These are phyloP conservation scores for Oxyteleia sp. DNA, from an alignment of 2,888 invertebrate species.

Conservation along the genomic window DNA sequence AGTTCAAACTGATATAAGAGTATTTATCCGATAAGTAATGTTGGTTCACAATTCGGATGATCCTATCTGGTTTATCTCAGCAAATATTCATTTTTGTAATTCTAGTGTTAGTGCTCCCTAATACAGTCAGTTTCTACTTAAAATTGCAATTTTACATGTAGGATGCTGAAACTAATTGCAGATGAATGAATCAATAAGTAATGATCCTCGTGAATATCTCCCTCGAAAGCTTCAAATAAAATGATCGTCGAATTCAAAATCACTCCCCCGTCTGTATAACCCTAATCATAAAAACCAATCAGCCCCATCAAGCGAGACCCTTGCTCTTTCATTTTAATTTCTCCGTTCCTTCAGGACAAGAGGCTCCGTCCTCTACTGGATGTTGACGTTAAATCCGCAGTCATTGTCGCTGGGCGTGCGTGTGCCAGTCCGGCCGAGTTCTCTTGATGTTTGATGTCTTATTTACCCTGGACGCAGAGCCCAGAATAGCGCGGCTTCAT, in stretches of 20 bases:
- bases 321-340: conserved; percentile 10
- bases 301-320: conserved; percentile 2
- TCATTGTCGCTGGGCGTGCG: conserved; percentile 61
- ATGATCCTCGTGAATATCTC: background rate
- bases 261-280: conserved; percentile 3
- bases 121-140: too few species aligned
- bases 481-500: conserved; percentile 71
- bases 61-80: too few species aligned
- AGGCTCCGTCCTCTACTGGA: conserved; percentile 41
- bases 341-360: conserved; percentile 17
- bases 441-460: conserved; percentile 85
- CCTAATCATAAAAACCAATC: conserved; percentile 4
- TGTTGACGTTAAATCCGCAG: conserved; percentile 73
- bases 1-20: too few species aligned
- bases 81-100: too few species aligned
- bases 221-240: background rate
- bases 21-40: too few species aligned
- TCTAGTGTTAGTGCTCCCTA: too few species aligned
- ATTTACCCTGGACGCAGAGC: conserved; percentile 79
- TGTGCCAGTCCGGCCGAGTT: conserved; percentile 73
- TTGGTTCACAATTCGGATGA: too few species aligned
- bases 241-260: background rate
- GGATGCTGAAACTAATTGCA: background rate
- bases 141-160: too few species aligned
- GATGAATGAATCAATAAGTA: background rate